phyloP scores from a whole-genome alignment of 2,797 vertebrate genomes.

The Gymnoscopelus microlampas region DNA sequence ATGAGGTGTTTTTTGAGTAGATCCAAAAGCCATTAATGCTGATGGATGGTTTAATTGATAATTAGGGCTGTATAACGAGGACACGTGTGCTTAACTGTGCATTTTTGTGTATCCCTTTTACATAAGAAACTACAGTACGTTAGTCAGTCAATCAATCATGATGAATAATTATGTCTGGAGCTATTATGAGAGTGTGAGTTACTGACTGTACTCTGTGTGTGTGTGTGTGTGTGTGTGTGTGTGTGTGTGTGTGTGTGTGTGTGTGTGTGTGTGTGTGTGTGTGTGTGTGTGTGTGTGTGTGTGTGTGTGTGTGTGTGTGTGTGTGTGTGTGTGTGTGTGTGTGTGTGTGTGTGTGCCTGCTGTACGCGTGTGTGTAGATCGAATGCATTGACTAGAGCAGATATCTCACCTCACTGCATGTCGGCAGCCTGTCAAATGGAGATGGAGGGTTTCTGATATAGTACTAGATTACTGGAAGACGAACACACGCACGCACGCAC shows the following conservation, averaged over 20 bases:
- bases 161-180: constrained; percentile 35
- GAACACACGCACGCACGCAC: constrained; percentile 10
- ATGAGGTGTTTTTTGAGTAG: constrained; percentile 33
- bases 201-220: neutral
- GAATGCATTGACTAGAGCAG: constrained; percentile 71
- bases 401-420: constrained; percentile 61
- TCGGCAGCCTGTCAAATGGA: constrained; percentile 70
- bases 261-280: neutral
- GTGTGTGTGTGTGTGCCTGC: neutral
- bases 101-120: constrained; percentile 13
- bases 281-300: neutral
- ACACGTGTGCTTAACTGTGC: constrained; percentile 26
- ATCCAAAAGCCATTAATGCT: constrained; percentile 31
- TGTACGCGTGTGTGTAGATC: neutral
- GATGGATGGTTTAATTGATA: constrained; percentile 42
- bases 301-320: neutral
- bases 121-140: constrained; percentile 25
- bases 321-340: neutral
- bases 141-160: constrained; percentile 45
- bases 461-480: constrained; percentile 45
- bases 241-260: neutral
- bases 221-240: neutral
- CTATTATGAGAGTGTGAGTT: neutral
- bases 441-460: constrained; percentile 68
- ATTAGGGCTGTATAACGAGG: constrained; percentile 5